These are phyloP conservation scores for Protodeltote pygarga DNA, from an alignment of 2,888 invertebrate species.

Conservation along the genomic window DNA sequence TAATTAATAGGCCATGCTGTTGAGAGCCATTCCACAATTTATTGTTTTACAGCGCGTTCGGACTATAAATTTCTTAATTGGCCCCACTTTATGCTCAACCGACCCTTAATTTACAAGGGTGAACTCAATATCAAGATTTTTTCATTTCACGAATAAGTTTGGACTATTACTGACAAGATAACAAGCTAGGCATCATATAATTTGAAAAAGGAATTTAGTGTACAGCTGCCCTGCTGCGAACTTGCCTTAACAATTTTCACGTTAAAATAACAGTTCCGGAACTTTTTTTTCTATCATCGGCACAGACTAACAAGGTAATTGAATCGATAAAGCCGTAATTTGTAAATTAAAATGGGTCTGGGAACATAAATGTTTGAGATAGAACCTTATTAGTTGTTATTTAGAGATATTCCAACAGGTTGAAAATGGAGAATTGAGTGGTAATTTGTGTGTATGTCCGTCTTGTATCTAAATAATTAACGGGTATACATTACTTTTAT, in stretches of 20 bases:
- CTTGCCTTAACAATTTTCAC: conserved; percentile 78
- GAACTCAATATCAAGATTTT: conserved; percentile 73
- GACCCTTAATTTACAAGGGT: conserved; percentile 83
- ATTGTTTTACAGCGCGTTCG: conserved; percentile 83
- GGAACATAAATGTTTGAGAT: conserved; percentile 69
- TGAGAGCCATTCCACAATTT: conserved; percentile 80
- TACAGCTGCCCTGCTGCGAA: conserved; percentile 63
- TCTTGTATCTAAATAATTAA: no score
- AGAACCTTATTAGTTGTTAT: conserved; percentile 73
- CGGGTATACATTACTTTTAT: no score
- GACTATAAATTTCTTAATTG: conserved; percentile 85
- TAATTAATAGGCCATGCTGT: conserved; percentile 80
- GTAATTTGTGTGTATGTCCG: conserved; percentile 18
- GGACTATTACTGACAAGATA: conserved; percentile 51
- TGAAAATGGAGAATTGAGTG: conserved; percentile 4
- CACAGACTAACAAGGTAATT: conserved; percentile 59
- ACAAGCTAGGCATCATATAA: conserved; percentile 75
- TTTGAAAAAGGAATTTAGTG: conserved; percentile 68
- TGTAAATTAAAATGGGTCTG: conserved; percentile 69
- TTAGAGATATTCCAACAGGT: conserved; percentile 47
- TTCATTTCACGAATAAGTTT: conserved; percentile 43
- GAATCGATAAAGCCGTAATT: conserved; percentile 73
- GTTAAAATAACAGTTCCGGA: conserved; percentile 72
- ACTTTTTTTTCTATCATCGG: conserved; percentile 68
- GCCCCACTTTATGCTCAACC: conserved; percentile 77